A percentile compares a stretch with the other conserved stretches of the same genome.
These are phyloP conservation scores for Plecturocebus donacophilus DNA, from an alignment of 2,113 vertebrate genomes.

Conservation along the genomic window DNA sequence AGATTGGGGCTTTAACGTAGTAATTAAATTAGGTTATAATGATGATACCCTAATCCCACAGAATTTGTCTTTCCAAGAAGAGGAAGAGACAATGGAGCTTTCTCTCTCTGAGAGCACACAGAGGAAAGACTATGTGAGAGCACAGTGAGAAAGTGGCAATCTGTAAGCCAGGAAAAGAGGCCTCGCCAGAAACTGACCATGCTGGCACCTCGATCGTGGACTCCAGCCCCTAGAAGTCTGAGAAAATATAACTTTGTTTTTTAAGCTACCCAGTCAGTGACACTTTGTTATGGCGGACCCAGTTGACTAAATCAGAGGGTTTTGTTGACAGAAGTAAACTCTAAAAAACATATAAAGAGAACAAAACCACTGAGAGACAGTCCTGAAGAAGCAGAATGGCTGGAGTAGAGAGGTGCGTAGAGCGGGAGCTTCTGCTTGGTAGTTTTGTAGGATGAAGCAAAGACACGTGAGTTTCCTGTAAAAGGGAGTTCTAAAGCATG, in stretches of 20 bases:
- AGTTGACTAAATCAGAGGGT: background rate
- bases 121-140: background rate
- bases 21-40: background rate
- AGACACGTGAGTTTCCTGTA: background rate
- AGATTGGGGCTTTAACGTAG: background rate
- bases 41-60: background rate
- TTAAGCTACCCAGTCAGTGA: background rate
- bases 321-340: background rate
- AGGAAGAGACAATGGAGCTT: background rate
- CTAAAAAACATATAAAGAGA: background rate
- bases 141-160: background rate
- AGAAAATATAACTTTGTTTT: background rate
- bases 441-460: background rate
- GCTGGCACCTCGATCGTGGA: background rate
- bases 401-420: background rate
- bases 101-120: fast-evolving
- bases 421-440: background rate
- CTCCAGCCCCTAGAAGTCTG: background rate
- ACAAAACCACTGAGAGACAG: background rate
- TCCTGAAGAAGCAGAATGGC: background rate
- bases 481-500: background rate
- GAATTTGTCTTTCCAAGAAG: background rate
- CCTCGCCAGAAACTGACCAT: background rate
- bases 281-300: background rate
- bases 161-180: background rate